Evolutionary conservation across 2,797 vertebrate species (phyloP).

Genomic region (Thaleichthys pacificus): DNA sequence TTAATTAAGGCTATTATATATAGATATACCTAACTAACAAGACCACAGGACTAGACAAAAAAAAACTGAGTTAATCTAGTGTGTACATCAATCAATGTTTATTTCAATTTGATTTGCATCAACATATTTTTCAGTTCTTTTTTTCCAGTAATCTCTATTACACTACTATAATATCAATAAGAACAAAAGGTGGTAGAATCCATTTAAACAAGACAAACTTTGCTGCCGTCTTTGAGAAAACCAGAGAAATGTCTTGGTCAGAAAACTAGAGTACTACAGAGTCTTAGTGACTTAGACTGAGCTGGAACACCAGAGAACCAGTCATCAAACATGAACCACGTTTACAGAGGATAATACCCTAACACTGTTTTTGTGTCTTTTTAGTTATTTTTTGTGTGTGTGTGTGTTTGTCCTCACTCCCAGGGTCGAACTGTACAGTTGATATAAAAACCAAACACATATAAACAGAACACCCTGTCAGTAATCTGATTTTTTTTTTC

Average conservation of each 20-base stretch:
- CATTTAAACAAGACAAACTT: conserved; percentile 78
- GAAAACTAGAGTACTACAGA: conserved; percentile 65
- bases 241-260: conserved; percentile 59
- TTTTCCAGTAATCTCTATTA: conserved; percentile 76
- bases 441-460: conserved; percentile 81
- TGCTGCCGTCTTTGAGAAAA: conserved; percentile 73
- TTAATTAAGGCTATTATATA: too few relatives aligned
- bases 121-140: conserved; percentile 75
- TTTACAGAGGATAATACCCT: conserved; percentile 76
- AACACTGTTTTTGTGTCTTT: conserved; percentile 53
- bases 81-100: conserved; percentile 83
- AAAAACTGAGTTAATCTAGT: conserved; percentile 37
- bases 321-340: conserved; percentile 82
- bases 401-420: conserved; percentile 63
- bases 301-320: conserved; percentile 78
- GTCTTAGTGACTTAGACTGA: conserved; percentile 69
- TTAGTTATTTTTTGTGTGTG: conserved; percentile 44
- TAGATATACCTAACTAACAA: too few relatives aligned
- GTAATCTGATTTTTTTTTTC: conserved; percentile 56
- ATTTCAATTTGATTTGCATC: conserved; percentile 81
- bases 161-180: conserved; percentile 80
- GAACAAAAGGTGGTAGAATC: conserved; percentile 79
- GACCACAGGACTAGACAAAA: background rate
- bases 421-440: conserved; percentile 74
- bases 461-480: conserved; percentile 82